Conservation (phyloP, 1,140 invertebrate species). For the Dreissena polymorpha region DNA sequence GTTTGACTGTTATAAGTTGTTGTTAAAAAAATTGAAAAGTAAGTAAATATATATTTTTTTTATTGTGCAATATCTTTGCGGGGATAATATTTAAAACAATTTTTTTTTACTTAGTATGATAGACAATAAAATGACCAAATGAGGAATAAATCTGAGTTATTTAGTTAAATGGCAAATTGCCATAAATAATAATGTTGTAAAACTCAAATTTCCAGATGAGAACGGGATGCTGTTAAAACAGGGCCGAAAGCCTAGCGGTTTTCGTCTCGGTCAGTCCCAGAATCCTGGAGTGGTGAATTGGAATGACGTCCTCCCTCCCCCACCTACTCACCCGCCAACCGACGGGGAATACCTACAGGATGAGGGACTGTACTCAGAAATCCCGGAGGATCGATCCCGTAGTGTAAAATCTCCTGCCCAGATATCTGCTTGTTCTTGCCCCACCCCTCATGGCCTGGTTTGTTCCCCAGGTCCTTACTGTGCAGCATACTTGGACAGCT, state of each 20-base stretch:
- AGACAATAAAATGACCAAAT: too few species aligned
- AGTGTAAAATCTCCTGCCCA: conserved; percentile 64
- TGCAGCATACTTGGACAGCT: conserved; percentile 28
- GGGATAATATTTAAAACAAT: too few species aligned
- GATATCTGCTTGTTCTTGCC: conserved; percentile 69
- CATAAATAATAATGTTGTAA: too few species aligned
- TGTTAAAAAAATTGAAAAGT: too few species aligned
- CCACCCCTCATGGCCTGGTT: conserved; percentile 57
- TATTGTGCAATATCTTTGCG: too few species aligned
- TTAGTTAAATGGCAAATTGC: too few species aligned
- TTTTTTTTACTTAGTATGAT: too few species aligned
- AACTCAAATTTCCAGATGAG: conserved; percentile 69
- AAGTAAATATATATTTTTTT: too few species aligned
- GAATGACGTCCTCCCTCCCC: conserved; percentile 87
- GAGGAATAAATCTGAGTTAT: too few species aligned
- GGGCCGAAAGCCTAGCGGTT: conserved; percentile 73
- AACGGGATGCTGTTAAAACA: conserved; percentile 74
- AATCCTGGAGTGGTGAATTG: conserved; percentile 84
- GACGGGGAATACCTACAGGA: conserved; percentile 64
- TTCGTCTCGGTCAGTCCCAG: conserved; percentile 40
- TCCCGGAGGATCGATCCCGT: conserved; percentile 59
- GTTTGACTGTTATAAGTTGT: too few species aligned
- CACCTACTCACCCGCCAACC: conserved; percentile 87
- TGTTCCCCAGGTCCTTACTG: conserved; percentile 1
- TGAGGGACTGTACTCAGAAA: conserved; percentile 63